These are phyloP conservation scores for Aurelia aurita DNA, from an alignment of 30 jellyfish, hydroid and myxozoan species.

Conservation along the genomic window DNA sequence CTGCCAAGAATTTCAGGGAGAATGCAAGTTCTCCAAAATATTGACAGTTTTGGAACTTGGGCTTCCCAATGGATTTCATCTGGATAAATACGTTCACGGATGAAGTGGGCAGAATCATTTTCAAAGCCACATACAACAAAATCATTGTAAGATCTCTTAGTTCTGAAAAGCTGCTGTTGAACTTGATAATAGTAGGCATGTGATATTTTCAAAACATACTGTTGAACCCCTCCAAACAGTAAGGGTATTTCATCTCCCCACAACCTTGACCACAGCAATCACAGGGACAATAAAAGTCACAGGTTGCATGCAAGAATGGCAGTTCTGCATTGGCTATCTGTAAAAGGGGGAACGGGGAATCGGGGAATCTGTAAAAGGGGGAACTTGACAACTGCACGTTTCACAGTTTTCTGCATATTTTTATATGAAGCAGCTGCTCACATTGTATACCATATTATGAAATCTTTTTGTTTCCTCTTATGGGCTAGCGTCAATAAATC, in stretches of 20 bases:
- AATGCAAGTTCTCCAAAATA: no score
- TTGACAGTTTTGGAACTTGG: conserved; percentile 36
- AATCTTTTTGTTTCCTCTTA: no score
- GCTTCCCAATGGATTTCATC: conserved; percentile 25
- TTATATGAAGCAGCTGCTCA: no score
- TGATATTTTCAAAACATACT: neutral
- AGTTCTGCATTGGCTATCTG: conserved; percentile 10
- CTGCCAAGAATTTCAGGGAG: conserved; percentile 66
- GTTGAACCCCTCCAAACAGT: conserved; percentile 57
- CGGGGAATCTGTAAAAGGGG: no score
- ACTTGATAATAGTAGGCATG: conserved; percentile 70
- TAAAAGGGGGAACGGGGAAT: no score
- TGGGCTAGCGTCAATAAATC: no score
- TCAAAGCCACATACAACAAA: no score
- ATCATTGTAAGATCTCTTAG: conserved; percentile 40
- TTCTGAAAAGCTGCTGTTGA: conserved; percentile 62
- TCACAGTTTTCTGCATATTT: no score
- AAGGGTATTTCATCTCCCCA: conserved; percentile 61
- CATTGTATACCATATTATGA: no score
- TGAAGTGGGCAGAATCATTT: conserved; percentile 39
- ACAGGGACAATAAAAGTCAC: conserved; percentile 26
- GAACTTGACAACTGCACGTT: no score
- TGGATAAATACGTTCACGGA: conserved; percentile 21
- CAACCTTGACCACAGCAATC: conserved; percentile 53
- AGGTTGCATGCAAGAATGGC: conserved; percentile 48